Conservation (phyloP, 2,888 invertebrate genomes). For the Agrotis ipsilon region DNA sequence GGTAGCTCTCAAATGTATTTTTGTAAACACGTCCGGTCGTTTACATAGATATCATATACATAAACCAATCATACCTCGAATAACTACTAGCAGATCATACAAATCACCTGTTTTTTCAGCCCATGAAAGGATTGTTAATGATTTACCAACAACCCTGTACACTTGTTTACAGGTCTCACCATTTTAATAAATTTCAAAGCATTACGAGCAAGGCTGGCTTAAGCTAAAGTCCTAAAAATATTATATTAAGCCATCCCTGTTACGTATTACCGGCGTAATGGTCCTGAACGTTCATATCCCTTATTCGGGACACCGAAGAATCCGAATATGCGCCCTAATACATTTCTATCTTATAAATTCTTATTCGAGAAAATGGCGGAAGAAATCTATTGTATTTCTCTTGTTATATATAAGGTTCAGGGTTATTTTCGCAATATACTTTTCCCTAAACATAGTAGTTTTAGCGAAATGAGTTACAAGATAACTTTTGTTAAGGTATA, state of each 20-base stretch:
- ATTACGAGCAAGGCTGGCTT: not conserved
- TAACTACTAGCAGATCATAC: too few species aligned
- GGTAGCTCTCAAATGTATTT: too few species aligned
- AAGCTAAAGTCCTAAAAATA: slow-evolving; percentile 17
- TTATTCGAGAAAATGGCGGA: slow-evolving; percentile 45
- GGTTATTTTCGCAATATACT: slow-evolving; percentile 50
- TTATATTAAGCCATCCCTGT: slow-evolving; percentile 20
- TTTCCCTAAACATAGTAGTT: slow-evolving; percentile 43
- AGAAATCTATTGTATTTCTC: slow-evolving; percentile 54
- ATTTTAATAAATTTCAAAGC: not conserved
- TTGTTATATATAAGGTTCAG: slow-evolving; percentile 42
- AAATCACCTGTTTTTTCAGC: too few species aligned
- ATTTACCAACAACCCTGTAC: too few species aligned
- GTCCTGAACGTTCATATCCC: slow-evolving; percentile 36
- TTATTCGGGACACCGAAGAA: slow-evolving; percentile 50
- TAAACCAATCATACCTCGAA: too few species aligned
- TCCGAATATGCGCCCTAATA: slow-evolving; percentile 47
- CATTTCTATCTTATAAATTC: slow-evolving; percentile 46
- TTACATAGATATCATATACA: too few species aligned
- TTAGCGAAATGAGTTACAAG: slow-evolving; percentile 41
- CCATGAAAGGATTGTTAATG: too few species aligned
- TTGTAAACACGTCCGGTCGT: too few species aligned
- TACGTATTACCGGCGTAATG: slow-evolving; percentile 41
- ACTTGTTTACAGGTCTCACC: too few species aligned
- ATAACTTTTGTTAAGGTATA: slow-evolving; percentile 27